A percentile compares a stretch with the other conserved stretches of the same genome.
These are phyloP conservation scores for Pristionchus arcanus DNA, from an alignment of 2,888 invertebrate genomes.

Conservation along the genomic window DNA sequence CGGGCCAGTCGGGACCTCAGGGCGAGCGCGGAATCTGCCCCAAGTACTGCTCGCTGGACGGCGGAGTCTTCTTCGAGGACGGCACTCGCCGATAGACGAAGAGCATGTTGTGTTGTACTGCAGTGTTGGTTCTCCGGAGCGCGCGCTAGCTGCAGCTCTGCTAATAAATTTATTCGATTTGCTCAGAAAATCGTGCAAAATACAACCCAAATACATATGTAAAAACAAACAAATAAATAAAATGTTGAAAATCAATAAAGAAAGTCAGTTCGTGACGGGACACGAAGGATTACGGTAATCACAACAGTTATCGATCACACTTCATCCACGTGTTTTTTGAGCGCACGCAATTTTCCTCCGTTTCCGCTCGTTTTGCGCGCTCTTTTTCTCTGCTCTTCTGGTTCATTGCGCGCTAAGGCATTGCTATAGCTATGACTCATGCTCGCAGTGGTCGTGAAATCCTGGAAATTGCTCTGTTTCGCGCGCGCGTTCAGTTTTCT, in stretches of 20 bases:
- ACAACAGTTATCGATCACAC: neutral
- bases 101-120: neutral
- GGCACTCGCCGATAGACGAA: constrained; percentile 68
- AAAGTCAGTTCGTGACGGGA: neutral
- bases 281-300: neutral
- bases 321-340: neutral
- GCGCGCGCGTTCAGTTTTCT: neutral
- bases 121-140: constrained; percentile 31
- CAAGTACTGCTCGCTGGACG: constrained; percentile 75
- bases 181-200: neutral
- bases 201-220: no score
- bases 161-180: constrained; percentile 52
- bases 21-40: constrained; percentile 72
- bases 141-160: constrained; percentile 49
- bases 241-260: constrained; percentile 37
- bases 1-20: constrained; percentile 73
- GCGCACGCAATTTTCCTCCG: neutral
- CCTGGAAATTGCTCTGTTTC: neutral
- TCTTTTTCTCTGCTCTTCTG: neutral
- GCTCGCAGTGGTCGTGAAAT: neutral
- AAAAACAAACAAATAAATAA: neutral
- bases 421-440: no score
- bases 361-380: neutral
- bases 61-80: constrained; percentile 77
- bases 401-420: neutral